phyloP scores from a whole-genome alignment of 2,797 vertebrate genomes.

The Oreortyx pictus region DNA sequence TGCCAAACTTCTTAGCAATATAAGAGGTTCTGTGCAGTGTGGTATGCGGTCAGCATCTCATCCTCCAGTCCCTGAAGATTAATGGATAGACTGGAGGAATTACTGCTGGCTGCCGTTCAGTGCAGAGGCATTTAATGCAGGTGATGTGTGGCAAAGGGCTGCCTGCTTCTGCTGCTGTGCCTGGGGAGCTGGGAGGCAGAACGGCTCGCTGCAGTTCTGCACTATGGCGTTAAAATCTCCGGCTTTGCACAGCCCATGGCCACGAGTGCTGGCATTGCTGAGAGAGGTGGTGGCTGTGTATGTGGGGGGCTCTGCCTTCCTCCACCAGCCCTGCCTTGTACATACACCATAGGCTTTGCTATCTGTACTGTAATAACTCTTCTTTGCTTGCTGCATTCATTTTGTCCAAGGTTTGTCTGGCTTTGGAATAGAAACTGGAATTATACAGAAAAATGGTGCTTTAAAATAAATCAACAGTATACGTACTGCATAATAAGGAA shows the following conservation, averaged over 20 bases:
- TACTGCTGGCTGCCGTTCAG: neutral
- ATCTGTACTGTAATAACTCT: neutral
- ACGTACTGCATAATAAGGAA: neutral
- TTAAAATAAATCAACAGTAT: neutral
- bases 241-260: neutral
- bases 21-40: neutral
- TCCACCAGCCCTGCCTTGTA: neutral
- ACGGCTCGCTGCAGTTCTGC: neutral
- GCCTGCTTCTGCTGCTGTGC: neutral
- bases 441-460: neutral
- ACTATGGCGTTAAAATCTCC: neutral
- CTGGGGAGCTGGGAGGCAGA: neutral
- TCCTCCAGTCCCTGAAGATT: neutral
- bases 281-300: rapidly evolving
- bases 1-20: slow-evolving; percentile 9
- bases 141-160: neutral
- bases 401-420: neutral
- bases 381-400: neutral
- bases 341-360: neutral
- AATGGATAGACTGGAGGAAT: neutral
- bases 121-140: neutral
- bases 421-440: neutral
- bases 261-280: neutral
- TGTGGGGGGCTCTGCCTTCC: rapidly evolving
- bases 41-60: neutral